Base-by-base conservation (phyloP, 2,113 vertebrate genomes). In the Cardinalis cardinalis region DNA sequence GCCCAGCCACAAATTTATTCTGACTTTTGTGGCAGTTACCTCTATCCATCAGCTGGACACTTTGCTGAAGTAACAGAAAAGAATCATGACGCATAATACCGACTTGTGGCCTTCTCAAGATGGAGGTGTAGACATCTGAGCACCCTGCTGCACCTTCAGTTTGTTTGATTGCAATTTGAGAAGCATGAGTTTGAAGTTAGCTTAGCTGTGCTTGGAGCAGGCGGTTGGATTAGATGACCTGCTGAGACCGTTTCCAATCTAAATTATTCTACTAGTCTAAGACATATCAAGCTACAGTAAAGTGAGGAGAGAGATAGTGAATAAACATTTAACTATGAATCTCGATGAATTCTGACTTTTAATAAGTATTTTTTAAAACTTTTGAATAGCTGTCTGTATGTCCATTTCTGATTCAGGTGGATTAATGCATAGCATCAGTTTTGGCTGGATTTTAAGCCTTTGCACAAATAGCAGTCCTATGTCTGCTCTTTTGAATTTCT, bases 241-340 rank as follows among this genome's bases (percentile, higher is more conserved):
- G 46, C 65, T 68, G 60, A 84, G 49, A 68, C 49, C 3, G 2
- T 40, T 83, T 64, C 46, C 44, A 64, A 17, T 64, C 40, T 77
- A 59, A 72, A 73, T 81, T 75, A 79, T 88, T 75, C 58, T 61
- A 19, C 34, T 32, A 6, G 66, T 82, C 49, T 43, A 49, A 79
- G 29, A 46, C 41, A 32, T 73, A 65, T 56, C 44, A 72, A 86
- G 24, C 55, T 76, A 56, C n/a, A 60, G 36, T 36, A 41, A 86
- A 64, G 36, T 0, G 0, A 24, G 31, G 53, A 75, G 24, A 66
- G 41, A 46, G 12, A 15, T 3, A 78, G 16, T 43, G 40, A 88
- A 76, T 68, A 88, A n/a, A 76, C 31, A 53, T 79, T 88, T 43
- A 34, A 3, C 29, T 53, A 17, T 38, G 38, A 75, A 68, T 75